Evolutionary conservation across 2,113 vertebrate species (phyloP).

Genomic region (Chloebia gouldiae): DNA sequence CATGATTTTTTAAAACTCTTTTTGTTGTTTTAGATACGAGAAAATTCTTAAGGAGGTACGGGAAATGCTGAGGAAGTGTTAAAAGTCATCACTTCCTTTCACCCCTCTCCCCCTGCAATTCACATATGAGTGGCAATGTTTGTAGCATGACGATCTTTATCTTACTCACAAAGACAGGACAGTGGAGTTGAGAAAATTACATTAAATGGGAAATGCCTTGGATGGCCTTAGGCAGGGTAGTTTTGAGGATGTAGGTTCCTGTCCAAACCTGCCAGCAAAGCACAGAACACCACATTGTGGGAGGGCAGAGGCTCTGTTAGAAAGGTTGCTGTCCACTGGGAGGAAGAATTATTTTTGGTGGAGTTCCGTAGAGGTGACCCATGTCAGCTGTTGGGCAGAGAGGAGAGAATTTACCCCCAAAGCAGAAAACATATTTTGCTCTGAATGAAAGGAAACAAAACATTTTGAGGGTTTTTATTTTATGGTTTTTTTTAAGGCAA

Average conservation of each 20-base stretch:
- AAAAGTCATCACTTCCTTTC: background rate
- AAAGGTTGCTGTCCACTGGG: background rate
- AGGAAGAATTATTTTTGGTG: background rate
- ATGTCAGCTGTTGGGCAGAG: background rate
- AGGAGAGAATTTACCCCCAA: background rate
- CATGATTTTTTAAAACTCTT: background rate
- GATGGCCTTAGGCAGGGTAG: background rate
- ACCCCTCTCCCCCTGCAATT: background rate
- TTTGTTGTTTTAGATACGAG: background rate
- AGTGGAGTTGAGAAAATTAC: background rate
- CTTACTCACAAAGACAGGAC: background rate
- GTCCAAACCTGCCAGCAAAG: background rate
- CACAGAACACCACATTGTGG: accelerated
- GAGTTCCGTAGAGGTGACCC: background rate
- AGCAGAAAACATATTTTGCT: background rate
- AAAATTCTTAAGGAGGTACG: background rate
- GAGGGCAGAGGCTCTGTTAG: background rate
- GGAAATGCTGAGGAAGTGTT: background rate
- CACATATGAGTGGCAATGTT: background rate
- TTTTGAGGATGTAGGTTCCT: background rate
- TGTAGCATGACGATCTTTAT: background rate
- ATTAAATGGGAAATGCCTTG: background rate
- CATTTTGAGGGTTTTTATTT: background rate
- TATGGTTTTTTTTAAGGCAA: background rate
- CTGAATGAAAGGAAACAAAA: background rate